Evolutionary conservation across 2,888 invertebrate species (phyloP), one percentile per base, ranked within the genome.

Genomic region (Automeris io): DNA sequence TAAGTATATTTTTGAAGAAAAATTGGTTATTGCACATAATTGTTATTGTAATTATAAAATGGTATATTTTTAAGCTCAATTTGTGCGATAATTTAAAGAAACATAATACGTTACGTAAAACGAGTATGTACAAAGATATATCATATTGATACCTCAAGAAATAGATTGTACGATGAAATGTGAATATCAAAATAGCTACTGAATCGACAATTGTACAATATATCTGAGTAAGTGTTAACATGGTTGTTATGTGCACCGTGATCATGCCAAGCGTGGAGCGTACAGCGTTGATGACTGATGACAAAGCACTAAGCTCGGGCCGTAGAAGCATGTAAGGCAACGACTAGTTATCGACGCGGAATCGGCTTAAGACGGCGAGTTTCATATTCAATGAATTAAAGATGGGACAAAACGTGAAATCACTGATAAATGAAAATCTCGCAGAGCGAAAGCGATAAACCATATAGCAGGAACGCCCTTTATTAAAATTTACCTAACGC

Each of bases 251-350:
- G 51, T 56, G 54, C 54, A 43, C 52, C 56, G 50, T 52, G 51
- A 39, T 48, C 66, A 63, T 68, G 67, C 52, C 56, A 65, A 63
- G 66, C 62, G 58, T 59, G 57, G 19, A 35, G 24, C 24, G 33
- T 19, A 13, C 16, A 13, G 23, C 22, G 22, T 19, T 25, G 9
- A 31, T 37, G 22, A 16, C 2, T 23, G 6, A 47, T 41, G 48
- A 8, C n/a, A 29, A 55, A 56, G 49, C 44, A 47, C 49, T 52
- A 49, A 63, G 64, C 63, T 33, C 37, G 61, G 57, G 57, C 58
- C 56, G 54, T 61, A 51, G 51, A 70, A 74, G 73, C 70, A 57
- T 55, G 61, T 59, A 24, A 42, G 41, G 47, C 53, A n/a, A n/a
- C n/a, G n/a, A n/a, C n/a, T n/a, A n/a, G n/a, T n/a, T n/a, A n/a